These are phyloP conservation scores for Sycobia sp. DNA, from an alignment of 1,140 invertebrate species.

Conservation along the genomic window DNA sequence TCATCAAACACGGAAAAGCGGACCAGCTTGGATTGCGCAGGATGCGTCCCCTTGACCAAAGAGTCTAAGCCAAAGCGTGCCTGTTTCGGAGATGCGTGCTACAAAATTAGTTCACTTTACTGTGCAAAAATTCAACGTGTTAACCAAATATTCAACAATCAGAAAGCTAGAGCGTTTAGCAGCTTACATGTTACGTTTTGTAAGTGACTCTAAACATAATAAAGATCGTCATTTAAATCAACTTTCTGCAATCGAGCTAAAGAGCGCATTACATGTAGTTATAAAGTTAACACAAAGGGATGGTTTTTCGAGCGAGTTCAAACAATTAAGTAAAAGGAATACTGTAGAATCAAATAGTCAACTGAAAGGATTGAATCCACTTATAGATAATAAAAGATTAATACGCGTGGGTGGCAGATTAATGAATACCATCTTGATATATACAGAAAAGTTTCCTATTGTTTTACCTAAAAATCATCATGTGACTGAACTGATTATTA, in stretches of 20 bases:
- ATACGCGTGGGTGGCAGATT: slow-evolving; percentile 44
- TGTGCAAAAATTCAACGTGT: not conserved
- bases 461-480: slow-evolving; percentile 39
- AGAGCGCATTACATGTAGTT: not conserved
- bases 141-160: not conserved
- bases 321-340: not conserved
- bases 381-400: slow-evolving; percentile 36
- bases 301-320: not conserved
- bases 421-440: slow-evolving; percentile 33
- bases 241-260: not conserved
- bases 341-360: not conserved
- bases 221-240: not conserved
- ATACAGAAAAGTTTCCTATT: slow-evolving; percentile 43
- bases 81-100: not conserved
- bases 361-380: slow-evolving; percentile 33
- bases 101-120: not conserved
- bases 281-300: not conserved
- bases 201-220: too few relatives aligned
- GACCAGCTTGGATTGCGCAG: not conserved
- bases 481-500: slow-evolving; percentile 37
- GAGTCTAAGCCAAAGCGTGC: not conserved
- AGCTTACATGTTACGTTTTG: not conserved
- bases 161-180: not conserved
- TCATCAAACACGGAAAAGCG: not conserved
- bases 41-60: not conserved